Evolutionary conservation across 1,140 invertebrate genomes (phyloP).

Genomic region (Metaphire vulgaris): DNA sequence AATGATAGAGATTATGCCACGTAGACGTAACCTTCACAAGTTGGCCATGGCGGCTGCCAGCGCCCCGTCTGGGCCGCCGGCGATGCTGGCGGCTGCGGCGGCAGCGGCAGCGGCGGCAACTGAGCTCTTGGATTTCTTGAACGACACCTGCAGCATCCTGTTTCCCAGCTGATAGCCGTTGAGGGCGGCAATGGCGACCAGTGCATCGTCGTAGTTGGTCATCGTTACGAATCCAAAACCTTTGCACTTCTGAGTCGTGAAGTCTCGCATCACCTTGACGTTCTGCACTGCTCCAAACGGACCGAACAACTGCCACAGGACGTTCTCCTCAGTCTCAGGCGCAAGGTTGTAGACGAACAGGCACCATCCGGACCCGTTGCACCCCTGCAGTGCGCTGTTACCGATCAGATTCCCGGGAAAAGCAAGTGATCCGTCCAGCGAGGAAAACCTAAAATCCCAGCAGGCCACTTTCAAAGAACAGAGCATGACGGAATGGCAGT

Average conservation of each 20-base stretch:
- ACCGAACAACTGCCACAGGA: conserved; percentile 96
- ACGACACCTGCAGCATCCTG: conserved; percentile 73
- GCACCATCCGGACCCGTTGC: conserved; percentile 66
- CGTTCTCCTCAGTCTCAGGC: conserved; percentile 95
- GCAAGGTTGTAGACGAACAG: conserved; percentile 98
- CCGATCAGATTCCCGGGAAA: background rate
- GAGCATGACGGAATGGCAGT: too few species aligned
- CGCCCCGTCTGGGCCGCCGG: background rate
- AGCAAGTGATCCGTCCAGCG: conserved; percentile 36
- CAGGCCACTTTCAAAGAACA: too few species aligned
- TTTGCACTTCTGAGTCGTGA: conserved; percentile 98
- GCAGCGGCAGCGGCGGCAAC: too few species aligned
- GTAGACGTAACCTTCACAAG: background rate
- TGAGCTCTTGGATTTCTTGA: conserved; percentile 18
- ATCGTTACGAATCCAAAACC: conserved; percentile 99
- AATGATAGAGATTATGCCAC: too few species aligned
- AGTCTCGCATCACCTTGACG: conserved; percentile 89
- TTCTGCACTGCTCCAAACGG: conserved; percentile 97
- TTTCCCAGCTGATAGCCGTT: conserved; percentile 97
- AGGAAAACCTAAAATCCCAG: conserved; percentile 45
- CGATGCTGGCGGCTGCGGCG: too few species aligned
- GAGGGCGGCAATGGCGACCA: conserved; percentile 92
- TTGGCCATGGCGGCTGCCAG: background rate
- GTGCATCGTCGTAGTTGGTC: conserved; percentile 98
- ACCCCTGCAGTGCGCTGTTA: conserved; percentile 27